phyloP scores from a whole-genome alignment of 2,797 vertebrate genomes.

The Cyclura pinguis region DNA sequence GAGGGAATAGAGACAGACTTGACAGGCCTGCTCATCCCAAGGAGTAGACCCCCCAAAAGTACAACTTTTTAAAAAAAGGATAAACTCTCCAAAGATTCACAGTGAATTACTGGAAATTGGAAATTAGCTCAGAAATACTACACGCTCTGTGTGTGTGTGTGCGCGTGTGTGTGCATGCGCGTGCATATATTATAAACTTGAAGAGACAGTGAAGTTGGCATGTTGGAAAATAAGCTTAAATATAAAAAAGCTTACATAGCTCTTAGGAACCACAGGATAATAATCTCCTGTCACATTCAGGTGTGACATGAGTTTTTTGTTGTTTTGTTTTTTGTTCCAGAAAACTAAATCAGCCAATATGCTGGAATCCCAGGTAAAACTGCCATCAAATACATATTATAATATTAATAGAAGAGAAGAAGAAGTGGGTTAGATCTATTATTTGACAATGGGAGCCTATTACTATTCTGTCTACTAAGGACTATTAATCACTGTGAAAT shows the following conservation, averaged over 20 bases:
- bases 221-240: neutral
- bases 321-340: too few relatives aligned
- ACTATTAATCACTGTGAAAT: neutral
- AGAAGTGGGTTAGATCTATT: neutral
- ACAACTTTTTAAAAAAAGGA: neutral
- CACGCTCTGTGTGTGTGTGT: neutral
- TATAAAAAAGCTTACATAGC: neutral
- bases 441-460: neutral
- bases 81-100: neutral
- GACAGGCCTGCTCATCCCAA: neutral
- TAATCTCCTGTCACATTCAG: neutral
- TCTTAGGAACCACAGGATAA: neutral
- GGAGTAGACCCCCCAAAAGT: neutral
- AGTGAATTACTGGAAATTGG: neutral
- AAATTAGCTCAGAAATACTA: neutral
- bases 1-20: neutral
- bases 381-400: neutral
- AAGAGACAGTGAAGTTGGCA: neutral
- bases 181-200: neutral
- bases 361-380: neutral
- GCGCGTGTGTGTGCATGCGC: too few relatives aligned
- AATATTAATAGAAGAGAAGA: neutral
- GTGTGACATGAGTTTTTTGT: neutral
- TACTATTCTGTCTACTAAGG: neutral
- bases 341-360: neutral